Conservation (phyloP, 2,113 vertebrate species). For the Podilymbus podiceps region DNA sequence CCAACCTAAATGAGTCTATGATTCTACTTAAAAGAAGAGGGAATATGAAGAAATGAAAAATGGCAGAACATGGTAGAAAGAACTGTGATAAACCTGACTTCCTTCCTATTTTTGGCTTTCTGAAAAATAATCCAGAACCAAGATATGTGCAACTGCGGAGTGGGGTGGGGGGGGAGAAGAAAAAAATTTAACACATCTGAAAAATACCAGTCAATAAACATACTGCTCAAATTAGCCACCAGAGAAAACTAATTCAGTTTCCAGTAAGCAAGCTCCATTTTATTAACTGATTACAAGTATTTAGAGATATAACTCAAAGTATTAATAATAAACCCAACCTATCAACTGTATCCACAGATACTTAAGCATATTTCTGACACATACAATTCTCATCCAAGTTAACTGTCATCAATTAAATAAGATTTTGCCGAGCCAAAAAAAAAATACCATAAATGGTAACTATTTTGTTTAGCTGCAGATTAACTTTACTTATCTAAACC, state of each 20-base stretch:
- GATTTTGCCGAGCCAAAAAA: not conserved
- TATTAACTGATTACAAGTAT: not conserved
- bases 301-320: not conserved
- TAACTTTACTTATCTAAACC: not conserved
- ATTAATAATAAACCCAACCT: not conserved
- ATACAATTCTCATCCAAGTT: not conserved
- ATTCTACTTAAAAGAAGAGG: not conserved
- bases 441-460: fast-evolving
- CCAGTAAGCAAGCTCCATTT: not conserved
- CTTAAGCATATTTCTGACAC: not conserved
- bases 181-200: conserved; percentile 3
- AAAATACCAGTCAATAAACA: conserved; percentile 17
- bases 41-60: not conserved
- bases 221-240: not conserved
- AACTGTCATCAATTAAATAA: not conserved
- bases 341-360: not conserved
- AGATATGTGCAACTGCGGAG: conserved; percentile 15
- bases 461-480: not conserved
- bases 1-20: no score
- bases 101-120: conserved; percentile 33
- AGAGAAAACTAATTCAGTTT: conserved; percentile 4
- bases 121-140: conserved; percentile 9
- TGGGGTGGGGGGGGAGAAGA: not conserved
- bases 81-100: conserved; percentile 12
- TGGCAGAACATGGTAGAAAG: not conserved